Base-by-base conservation (phyloP, 2,888 invertebrate species). In the Phorcus lineatus region DNA sequence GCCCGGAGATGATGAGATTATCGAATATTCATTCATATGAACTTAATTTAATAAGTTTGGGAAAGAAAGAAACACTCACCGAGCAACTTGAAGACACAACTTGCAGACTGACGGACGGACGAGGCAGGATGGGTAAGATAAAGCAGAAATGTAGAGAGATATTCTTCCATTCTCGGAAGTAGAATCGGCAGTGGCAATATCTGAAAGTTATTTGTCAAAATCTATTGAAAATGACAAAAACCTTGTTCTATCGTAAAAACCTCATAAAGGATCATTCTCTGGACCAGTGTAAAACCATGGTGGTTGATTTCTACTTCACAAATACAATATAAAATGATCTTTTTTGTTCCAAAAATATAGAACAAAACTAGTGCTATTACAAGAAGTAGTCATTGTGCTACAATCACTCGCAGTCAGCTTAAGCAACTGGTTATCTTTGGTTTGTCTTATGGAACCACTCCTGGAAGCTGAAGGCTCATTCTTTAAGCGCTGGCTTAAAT, bases 51-150 rank as follows among this genome's bases (percentile, higher is more conserved):
- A 47, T 13, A 11, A 47, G 47, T 47, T 11, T 11, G 47, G 11
- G 47, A 47, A 36, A 47, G 47, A 47, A 1, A 11, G 9, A 47
- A n/a, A n/a, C n/a, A 57, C 81, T 52, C 81, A 91, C 91, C 90
- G n/a, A 92, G 79, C 81, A 88, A 91, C 86, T 91, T 91, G 84
- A 92, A 91, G 62, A 92, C 87, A 52, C 84, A 88, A 80, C 91
- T 91, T 40, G 92, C 86, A n/a, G 90, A 88, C 83, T 92, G 91
- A 53, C 92, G 85, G 0, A 92, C 92, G 66, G 91, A 91, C 9
- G 92, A 92, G 7, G 92, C 92, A 16, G 89, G 91, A 80, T 92
- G 92, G 47, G 88, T 88, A n/a, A 92, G 87, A 83, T 91, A 91
- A 22, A 89, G 80, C 9, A 89, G 85, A 77, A 92, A 91, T 19